These are phyloP conservation scores for Myotis vivesi DNA, from an alignment of 2,797 vertebrate species.

Conservation along the genomic window DNA sequence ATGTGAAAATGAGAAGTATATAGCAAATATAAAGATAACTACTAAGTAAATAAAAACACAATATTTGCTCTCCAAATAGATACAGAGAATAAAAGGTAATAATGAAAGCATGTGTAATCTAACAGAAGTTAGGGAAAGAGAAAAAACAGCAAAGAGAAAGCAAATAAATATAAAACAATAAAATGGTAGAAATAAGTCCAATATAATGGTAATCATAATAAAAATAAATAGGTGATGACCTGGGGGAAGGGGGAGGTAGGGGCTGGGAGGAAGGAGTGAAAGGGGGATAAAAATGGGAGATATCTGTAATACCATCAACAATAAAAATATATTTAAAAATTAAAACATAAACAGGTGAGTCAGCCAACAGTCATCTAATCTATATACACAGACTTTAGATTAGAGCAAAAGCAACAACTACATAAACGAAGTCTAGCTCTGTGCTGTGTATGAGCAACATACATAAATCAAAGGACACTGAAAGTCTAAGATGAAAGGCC, in stretches of 20 bases:
- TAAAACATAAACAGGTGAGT: background rate
- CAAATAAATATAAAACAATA: background rate
- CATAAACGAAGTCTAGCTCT: background rate
- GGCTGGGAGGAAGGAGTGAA: too few species aligned
- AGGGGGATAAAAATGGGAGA: too few species aligned
- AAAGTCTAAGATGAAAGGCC: background rate
- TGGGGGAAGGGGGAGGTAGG: too few species aligned
- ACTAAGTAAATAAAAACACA: background rate
- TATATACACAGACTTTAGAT: background rate
- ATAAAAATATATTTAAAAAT: too few species aligned
- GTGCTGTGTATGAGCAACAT: background rate
- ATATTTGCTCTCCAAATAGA: background rate
- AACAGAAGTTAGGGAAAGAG: background rate
- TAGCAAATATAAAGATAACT: background rate
- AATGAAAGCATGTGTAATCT: background rate
- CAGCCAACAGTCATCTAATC: background rate
- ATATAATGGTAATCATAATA: background rate
- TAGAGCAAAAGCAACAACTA: background rate
- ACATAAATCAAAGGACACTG: too few species aligned
- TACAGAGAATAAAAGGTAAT: background rate
- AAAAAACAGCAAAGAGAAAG: background rate
- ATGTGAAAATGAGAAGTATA: background rate
- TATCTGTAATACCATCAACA: too few species aligned
- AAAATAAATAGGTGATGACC: background rate
- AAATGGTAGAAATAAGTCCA: background rate